Evolutionary conservation across 2,797 vertebrate species (phyloP).

Genomic region (Syngnathus rostellatus): DNA sequence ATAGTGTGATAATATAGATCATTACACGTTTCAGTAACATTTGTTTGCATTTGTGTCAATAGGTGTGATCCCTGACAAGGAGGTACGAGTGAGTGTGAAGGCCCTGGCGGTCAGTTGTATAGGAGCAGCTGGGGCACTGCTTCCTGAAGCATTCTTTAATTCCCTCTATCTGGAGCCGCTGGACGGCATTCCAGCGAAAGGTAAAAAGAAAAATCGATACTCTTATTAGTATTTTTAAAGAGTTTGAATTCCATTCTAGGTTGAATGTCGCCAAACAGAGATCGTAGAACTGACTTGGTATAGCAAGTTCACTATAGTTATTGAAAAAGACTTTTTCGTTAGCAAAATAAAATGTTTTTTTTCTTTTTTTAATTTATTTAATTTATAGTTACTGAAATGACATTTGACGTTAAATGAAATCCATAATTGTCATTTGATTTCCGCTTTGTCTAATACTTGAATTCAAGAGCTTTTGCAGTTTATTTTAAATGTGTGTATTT

Average conservation of each 20-base stretch:
- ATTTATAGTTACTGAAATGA: too few relatives aligned
- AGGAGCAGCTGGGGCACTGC: conserved; percentile 82
- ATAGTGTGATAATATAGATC: background rate
- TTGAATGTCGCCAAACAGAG: background rate
- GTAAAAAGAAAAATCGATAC: conserved; percentile 40
- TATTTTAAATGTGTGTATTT: too few relatives aligned
- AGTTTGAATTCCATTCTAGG: background rate
- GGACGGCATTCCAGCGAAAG: conserved; percentile 66
- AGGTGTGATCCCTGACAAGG: conserved; percentile 89
- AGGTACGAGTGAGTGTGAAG: conserved; percentile 95
- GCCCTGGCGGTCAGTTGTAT: conserved; percentile 91
- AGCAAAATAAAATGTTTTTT: too few relatives aligned
- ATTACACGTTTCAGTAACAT: background rate
- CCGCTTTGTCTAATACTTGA: too few relatives aligned
- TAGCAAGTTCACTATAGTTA: background rate
- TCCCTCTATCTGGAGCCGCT: conserved; percentile 81
- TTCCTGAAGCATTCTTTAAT: conserved; percentile 91
- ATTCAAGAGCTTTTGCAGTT: too few relatives aligned
- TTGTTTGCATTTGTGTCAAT: conserved; percentile 1
- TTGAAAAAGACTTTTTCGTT: too few relatives aligned
- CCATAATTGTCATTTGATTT: too few relatives aligned
- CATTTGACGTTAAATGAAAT: too few relatives aligned
- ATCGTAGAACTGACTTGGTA: background rate
- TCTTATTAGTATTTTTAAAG: background rate
- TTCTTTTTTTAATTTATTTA: too few relatives aligned